A percentile compares a stretch with the other conserved stretches of the same genome.
Conservation (phyloP, 2,888 invertebrate species). For the Orthosia gracilis region DNA sequence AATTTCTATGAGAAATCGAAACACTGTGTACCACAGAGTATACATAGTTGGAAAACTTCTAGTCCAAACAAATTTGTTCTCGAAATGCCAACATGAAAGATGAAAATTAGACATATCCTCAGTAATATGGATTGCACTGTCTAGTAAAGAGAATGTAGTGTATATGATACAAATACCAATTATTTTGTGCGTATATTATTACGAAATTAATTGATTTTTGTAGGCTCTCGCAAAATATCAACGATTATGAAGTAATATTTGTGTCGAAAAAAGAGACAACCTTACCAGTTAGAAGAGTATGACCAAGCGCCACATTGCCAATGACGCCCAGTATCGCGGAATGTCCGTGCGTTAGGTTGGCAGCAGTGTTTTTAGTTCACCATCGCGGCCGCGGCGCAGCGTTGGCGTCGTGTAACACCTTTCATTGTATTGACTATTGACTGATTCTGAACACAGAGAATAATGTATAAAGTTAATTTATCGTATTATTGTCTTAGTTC, state of each 20-base stretch:
- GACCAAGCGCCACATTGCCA: constrained; percentile 86
- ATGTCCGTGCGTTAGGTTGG: constrained; percentile 85
- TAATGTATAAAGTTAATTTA: constrained; percentile 93
- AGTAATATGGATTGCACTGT: constrained; percentile 46
- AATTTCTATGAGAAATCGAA: constrained; percentile 18
- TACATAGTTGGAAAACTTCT: constrained; percentile 54
- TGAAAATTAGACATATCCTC: constrained; percentile 63
- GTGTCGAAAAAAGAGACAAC: constrained; percentile 74
- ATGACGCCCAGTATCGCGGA: constrained; percentile 88
- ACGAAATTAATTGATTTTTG: constrained; percentile 29
- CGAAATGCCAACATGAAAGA: constrained; percentile 71
- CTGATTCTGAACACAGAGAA: constrained; percentile 92
- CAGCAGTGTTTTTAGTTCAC: constrained; percentile 87
- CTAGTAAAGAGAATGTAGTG: constrained; percentile 25
- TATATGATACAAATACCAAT: constrained; percentile 1
- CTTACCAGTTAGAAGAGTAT: constrained; percentile 77
- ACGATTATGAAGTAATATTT: constrained; percentile 46
- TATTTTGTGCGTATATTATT: constrained; percentile 27
- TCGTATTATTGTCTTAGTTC: constrained; percentile 90
- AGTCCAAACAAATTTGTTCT: constrained; percentile 58
- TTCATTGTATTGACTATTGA: constrained; percentile 94
- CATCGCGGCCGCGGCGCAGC: constrained; percentile 91
- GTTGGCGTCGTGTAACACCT: constrained; percentile 93
- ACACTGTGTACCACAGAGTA: constrained; percentile 49
- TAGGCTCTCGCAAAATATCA: constrained; percentile 27